Conservation (phyloP, 1,140 invertebrate genomes). For the Drosophila trapezifrons region DNA sequence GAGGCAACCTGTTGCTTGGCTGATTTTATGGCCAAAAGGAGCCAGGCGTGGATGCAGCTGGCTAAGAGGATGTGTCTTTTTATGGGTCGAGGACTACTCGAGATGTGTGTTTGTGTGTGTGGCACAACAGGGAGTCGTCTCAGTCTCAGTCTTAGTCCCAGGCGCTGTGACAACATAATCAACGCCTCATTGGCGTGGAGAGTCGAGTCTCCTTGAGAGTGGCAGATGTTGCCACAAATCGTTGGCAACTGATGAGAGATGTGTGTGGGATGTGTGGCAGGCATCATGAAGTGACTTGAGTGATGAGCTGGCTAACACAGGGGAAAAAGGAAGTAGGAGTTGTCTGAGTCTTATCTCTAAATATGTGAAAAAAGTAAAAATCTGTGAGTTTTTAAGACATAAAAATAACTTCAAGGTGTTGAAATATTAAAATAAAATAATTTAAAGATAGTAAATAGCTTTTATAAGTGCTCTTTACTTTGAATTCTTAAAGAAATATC, state of each 20-base stretch:
- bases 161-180: constrained; percentile 72
- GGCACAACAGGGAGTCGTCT: constrained; percentile 35
- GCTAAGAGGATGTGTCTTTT: constrained; percentile 42
- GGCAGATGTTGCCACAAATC: constrained; percentile 42
- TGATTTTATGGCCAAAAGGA: constrained; percentile 42
- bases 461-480: neutral
- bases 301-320: constrained; percentile 22
- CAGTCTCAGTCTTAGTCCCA: neutral
- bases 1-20: constrained; percentile 35
- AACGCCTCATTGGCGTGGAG: constrained; percentile 68
- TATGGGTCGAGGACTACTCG: constrained; percentile 16
- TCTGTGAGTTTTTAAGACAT: no score
- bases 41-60: constrained; percentile 35
- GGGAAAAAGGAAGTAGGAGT: neutral
- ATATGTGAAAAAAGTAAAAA: no score
- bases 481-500: neutral
- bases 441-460: no score
- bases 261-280: constrained; percentile 12
- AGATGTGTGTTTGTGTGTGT: constrained; percentile 10
- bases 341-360: neutral
- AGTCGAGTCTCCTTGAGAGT: constrained; percentile 23
- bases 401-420: no score
- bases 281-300: constrained; percentile 24
- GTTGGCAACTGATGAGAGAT: constrained; percentile 20
- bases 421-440: neutral